These are phyloP conservation scores for Dendroctonus ponderosae DNA, from an alignment of 1,140 invertebrate species.

Conservation along the genomic window DNA sequence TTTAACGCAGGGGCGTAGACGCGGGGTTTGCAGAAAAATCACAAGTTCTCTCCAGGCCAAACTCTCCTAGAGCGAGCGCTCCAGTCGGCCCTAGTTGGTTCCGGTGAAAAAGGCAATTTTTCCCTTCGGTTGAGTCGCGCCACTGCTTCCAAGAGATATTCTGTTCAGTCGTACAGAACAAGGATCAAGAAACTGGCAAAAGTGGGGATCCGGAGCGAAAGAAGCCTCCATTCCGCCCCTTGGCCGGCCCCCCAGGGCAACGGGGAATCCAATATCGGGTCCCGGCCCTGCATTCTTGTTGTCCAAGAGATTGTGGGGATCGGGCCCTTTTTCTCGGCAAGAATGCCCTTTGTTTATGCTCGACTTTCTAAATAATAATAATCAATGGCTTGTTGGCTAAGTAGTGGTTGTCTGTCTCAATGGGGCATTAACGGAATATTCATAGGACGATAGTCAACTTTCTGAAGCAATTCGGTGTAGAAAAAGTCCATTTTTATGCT, in stretches of 20 bases:
- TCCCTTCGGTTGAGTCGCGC: background rate
- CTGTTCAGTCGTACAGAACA: constrained; percentile 9
- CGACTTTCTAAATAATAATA: background rate
- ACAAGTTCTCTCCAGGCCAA: background rate
- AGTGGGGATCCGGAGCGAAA: constrained; percentile 27
- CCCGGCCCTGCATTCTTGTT: constrained; percentile 40
- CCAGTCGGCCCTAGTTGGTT: background rate
- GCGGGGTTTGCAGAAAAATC: background rate
- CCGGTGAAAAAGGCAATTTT: background rate
- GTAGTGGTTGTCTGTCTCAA: background rate
- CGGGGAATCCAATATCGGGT: constrained; percentile 45
- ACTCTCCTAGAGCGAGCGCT: background rate
- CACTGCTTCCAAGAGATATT: constrained; percentile 12
- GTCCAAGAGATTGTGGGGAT: constrained; percentile 44
- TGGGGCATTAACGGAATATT: background rate
- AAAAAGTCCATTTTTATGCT: no score
- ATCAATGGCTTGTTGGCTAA: background rate
- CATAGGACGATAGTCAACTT: background rate
- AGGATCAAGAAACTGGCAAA: constrained; percentile 27
- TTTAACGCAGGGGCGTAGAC: background rate
- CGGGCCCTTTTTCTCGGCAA: background rate
- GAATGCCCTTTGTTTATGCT: background rate
- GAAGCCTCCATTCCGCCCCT: constrained; percentile 27
- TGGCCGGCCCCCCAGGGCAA: constrained; percentile 1
- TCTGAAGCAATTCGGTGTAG: background rate